Percentiles rank a stretch among this genome's conserved stretches.
phyloP scores from a whole-genome alignment of 2,797 vertebrate genomes.

The Cyprinodon diabolis region DNA sequence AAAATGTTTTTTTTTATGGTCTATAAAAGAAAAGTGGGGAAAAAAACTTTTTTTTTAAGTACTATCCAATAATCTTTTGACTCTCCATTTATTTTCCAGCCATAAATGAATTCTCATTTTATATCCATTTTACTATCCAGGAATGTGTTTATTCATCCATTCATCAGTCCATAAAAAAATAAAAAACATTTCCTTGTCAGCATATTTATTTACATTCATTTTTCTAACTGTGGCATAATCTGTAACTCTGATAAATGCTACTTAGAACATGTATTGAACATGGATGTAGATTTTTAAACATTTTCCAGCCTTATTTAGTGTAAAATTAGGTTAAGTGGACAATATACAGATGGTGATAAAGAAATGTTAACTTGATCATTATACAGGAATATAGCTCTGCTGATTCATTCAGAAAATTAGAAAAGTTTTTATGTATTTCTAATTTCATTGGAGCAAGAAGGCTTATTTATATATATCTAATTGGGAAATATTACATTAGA shows the following conservation, averaged over 20 bases:
- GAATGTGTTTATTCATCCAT: too few relatives aligned
- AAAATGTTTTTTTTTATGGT: too few relatives aligned
- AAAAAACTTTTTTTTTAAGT: too few relatives aligned
- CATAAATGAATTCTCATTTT: too few relatives aligned
- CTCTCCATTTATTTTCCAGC: too few relatives aligned
- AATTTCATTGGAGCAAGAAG: not conserved
- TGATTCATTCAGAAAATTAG: not conserved
- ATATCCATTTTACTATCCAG: too few relatives aligned
- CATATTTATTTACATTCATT: not conserved
- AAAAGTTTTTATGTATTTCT: too few relatives aligned
- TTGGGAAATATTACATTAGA: not conserved
- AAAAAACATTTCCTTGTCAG: not conserved
- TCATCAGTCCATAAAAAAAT: too few relatives aligned
- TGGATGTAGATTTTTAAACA: not conserved
- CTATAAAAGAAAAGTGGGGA: too few relatives aligned
- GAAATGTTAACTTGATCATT: too few relatives aligned
- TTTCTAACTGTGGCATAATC: not conserved
- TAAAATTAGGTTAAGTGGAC: not conserved
- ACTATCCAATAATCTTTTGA: too few relatives aligned
- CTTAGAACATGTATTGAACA: not conserved
- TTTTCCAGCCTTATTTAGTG: not conserved
- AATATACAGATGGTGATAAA: not conserved
- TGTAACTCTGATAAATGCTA: not conserved
- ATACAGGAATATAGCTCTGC: not conserved
- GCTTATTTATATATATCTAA: not conserved